Percentiles rank a stretch among this genome's conserved stretches.
phyloP scores from a whole-genome alignment of 1,140 invertebrate species.

The Mya arenaria region DNA sequence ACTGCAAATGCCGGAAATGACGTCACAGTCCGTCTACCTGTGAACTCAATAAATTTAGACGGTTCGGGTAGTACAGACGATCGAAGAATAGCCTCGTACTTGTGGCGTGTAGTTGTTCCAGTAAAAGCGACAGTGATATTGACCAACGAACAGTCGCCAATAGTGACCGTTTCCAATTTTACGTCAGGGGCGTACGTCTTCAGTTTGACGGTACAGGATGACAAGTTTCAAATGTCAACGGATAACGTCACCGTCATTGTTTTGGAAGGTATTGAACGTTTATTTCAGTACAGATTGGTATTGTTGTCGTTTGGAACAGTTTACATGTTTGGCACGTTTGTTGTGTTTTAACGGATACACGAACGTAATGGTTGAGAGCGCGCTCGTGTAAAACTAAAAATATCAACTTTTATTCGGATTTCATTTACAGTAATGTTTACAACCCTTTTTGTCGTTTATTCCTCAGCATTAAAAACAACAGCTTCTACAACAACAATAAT shows the following conservation, averaged over 20 bases:
- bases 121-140: background rate
- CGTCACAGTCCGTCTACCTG: background rate
- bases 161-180: background rate
- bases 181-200: background rate
- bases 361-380: too few species aligned
- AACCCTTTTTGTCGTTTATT: too few species aligned
- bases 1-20: constrained; percentile 12
- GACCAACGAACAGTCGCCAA: background rate
- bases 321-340: too few species aligned
- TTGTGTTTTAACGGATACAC: too few species aligned
- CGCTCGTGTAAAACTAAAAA: too few species aligned
- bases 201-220: constrained; percentile 9
- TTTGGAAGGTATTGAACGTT: constrained; percentile 30
- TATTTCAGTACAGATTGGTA: too few species aligned
- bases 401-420: too few species aligned
- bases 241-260: background rate
- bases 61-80: constrained; percentile 19
- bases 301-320: too few species aligned
- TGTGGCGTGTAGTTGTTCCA: background rate
- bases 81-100: constrained; percentile 1
- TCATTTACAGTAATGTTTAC: too few species aligned
- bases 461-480: too few species aligned
- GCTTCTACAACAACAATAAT: too few species aligned
- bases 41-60: background rate
- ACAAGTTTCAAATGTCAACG: background rate